Evolutionary conservation across 2,113 vertebrate genomes (phyloP).

Genomic region (Trichechus manatus): DNA sequence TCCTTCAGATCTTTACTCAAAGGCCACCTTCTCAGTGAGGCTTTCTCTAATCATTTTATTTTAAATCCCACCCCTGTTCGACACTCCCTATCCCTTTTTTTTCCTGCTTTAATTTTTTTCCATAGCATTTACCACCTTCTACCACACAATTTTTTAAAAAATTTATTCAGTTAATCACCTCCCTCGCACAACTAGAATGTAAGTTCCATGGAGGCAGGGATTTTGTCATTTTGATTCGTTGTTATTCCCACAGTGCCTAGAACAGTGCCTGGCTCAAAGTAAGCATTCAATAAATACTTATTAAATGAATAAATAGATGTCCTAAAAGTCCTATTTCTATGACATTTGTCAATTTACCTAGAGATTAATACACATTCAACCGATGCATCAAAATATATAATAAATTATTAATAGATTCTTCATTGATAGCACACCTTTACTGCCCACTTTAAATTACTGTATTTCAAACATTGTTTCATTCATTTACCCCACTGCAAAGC

Average conservation of each 20-base stretch:
- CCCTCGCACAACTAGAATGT: constrained; percentile 4
- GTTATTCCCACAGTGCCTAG: constrained; percentile 8
- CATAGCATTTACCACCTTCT: neutral
- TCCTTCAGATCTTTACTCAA: constrained; percentile 45
- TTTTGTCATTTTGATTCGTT: neutral
- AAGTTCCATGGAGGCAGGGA: neutral
- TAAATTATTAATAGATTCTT: constrained; percentile 39
- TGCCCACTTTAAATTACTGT: neutral
- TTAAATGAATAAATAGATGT: neutral
- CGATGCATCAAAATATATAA: neutral
- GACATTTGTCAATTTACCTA: constrained; percentile 51
- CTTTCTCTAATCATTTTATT: constrained; percentile 5
- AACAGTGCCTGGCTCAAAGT: neutral
- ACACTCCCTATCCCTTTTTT: neutral
- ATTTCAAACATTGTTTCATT: constrained; percentile 61
- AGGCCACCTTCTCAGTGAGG: neutral
- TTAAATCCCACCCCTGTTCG: neutral
- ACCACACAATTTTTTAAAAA: neutral
- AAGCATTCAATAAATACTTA: constrained; percentile 28
- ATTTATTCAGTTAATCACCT: neutral
- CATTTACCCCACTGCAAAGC: constrained; percentile 41
- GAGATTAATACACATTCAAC: neutral
- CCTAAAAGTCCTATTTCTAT: constrained; percentile 23
- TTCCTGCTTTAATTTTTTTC: neutral
- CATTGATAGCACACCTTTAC: neutral